Evolutionary conservation across 2,797 vertebrate species (phyloP).

Genomic region (Coluber constrictor): DNA sequence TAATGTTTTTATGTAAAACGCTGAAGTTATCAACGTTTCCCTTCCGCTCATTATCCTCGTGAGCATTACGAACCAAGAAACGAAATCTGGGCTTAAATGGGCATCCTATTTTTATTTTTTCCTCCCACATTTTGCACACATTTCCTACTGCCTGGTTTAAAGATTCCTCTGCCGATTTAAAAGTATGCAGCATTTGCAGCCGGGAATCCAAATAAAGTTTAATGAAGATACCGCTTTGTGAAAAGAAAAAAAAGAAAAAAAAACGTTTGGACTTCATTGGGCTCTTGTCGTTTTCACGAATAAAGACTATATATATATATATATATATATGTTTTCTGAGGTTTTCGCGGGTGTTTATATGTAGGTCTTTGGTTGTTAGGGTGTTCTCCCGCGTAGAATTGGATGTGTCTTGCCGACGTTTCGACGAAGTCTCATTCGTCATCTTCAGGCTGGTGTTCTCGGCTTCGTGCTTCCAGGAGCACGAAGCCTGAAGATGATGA

Average conservation of each 20-base stretch:
- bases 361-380: too few relatives aligned
- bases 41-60: background rate
- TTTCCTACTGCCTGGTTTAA: background rate
- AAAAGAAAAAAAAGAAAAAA: background rate
- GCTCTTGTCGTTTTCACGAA: background rate
- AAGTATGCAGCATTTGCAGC: background rate
- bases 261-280: background rate
- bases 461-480: too few relatives aligned
- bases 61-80: background rate
- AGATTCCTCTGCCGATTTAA: background rate
- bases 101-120: background rate
- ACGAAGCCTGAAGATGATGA: too few relatives aligned
- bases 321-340: too few relatives aligned
- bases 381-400: too few relatives aligned
- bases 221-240: background rate
- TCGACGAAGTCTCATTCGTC: too few relatives aligned
- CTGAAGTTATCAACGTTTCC: background rate
- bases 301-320: background rate
- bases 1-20: background rate
- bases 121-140: background rate
- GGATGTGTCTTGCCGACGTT: too few relatives aligned
- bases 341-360: too few relatives aligned
- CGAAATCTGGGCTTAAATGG: background rate
- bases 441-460: too few relatives aligned
- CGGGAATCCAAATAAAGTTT: background rate